Conservation (phyloP, 2,113 vertebrate genomes). For the Sula dactylatra region DNA sequence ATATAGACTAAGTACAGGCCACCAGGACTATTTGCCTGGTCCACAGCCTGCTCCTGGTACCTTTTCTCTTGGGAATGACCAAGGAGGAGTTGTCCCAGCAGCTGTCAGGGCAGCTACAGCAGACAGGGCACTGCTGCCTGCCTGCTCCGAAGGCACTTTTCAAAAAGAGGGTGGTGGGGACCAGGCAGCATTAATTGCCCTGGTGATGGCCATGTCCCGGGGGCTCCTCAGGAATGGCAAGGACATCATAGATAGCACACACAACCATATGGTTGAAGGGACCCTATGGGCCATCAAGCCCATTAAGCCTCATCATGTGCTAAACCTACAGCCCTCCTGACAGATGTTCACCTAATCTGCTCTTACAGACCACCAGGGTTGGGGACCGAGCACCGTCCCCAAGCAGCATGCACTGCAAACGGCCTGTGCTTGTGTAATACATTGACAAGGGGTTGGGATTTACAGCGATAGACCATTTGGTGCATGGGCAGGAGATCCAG, state of each 20-base stretch:
- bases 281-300: not conserved
- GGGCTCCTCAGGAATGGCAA: not conserved
- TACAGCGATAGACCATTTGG: rapidly evolving
- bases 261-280: not conserved
- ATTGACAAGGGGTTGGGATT: not conserved
- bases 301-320: not conserved
- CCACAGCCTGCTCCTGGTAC: not conserved
- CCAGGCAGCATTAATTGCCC: not conserved
- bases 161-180: not conserved
- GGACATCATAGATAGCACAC: rapidly evolving
- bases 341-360: not conserved
- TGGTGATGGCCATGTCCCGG: not conserved
- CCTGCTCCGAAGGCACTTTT: not conserved
- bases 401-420: not conserved
- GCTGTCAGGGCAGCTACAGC: not conserved
- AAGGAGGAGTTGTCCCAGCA: not conserved
- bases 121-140: not conserved
- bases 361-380: rapidly evolving
- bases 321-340: not conserved
- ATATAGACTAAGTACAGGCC: not conserved
- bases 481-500: not conserved
- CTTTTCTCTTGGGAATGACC: not conserved
- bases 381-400: not conserved
- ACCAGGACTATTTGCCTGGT: not conserved
- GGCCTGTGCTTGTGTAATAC: not conserved